phyloP scores from a whole-genome alignment of 2,797 vertebrate species.

The Aythya fuligula region DNA sequence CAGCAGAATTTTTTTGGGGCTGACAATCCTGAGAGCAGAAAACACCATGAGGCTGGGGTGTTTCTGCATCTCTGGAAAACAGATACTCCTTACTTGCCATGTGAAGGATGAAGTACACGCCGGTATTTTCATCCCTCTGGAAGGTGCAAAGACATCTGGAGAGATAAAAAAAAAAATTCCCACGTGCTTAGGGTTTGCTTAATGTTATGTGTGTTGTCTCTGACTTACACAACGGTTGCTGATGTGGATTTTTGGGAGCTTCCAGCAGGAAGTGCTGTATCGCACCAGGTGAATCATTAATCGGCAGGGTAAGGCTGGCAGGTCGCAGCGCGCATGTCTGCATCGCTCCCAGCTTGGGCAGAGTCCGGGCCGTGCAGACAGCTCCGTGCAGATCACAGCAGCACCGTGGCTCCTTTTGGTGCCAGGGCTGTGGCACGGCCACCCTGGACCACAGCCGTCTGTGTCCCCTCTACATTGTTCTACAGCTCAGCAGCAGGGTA shows the following conservation, averaged over 20 bases:
- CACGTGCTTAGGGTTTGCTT: background rate
- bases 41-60: background rate
- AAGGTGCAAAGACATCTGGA: background rate
- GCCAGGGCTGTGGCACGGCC: background rate
- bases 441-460: background rate
- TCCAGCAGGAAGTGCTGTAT: background rate
- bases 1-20: background rate
- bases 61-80: background rate
- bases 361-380: fast-evolving
- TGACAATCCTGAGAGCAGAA: background rate
- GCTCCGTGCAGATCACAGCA: background rate
- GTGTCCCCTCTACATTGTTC: fast-evolving
- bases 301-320: background rate
- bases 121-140: background rate
- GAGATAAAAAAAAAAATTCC: background rate
- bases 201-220: too few relatives aligned
- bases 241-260: background rate
- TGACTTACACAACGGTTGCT: background rate
- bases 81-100: background rate
- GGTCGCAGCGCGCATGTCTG: fast-evolving
- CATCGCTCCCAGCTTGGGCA: background rate
- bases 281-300: background rate
- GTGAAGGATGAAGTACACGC: background rate
- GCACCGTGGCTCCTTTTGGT: background rate
- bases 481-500: background rate